Percentiles rank a stretch among this genome's conserved stretches.
phyloP scores from a whole-genome alignment of 2,888 invertebrate species.

The Drosophila sordidula region DNA sequence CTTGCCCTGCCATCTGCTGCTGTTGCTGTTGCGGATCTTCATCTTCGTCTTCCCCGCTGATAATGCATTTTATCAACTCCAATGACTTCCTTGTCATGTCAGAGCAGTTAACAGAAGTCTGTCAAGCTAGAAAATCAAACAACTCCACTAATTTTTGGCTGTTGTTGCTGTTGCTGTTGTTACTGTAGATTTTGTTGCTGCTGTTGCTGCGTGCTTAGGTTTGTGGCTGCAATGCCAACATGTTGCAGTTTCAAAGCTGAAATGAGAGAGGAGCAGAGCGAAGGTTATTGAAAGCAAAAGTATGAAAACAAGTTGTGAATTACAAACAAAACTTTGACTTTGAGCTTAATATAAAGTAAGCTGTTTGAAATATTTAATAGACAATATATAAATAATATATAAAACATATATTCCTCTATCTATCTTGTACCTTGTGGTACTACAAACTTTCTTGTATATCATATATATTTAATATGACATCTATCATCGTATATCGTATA shows the following conservation, averaged over 20 bases:
- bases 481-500: no score
- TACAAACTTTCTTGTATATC: no score
- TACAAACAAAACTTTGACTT: neutral
- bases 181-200: neutral
- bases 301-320: neutral
- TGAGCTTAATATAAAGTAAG: neutral
- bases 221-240: slow-evolving; percentile 32
- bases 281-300: slow-evolving; percentile 2
- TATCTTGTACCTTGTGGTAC: no score
- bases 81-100: slow-evolving; percentile 72
- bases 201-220: slow-evolving; percentile 15
- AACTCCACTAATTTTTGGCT: slow-evolving; percentile 19
- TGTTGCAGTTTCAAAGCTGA: slow-evolving; percentile 32
- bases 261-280: slow-evolving; percentile 16
- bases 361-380: no score
- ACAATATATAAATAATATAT: no score
- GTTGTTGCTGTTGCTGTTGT: slow-evolving; percentile 16
- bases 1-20: slow-evolving; percentile 36
- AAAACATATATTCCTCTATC: no score
- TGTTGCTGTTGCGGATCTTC: slow-evolving; percentile 74
- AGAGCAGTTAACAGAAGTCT: slow-evolving; percentile 35
- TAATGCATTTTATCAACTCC: slow-evolving; percentile 81
- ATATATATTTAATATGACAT: no score
- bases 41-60: slow-evolving; percentile 84
- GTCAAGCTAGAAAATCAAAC: slow-evolving; percentile 13